A percentile compares a stretch with the other conserved stretches of the same genome.
These are phyloP conservation scores for Caracal caracal DNA, from an alignment of 2,113 vertebrate species.

Conservation along the genomic window DNA sequence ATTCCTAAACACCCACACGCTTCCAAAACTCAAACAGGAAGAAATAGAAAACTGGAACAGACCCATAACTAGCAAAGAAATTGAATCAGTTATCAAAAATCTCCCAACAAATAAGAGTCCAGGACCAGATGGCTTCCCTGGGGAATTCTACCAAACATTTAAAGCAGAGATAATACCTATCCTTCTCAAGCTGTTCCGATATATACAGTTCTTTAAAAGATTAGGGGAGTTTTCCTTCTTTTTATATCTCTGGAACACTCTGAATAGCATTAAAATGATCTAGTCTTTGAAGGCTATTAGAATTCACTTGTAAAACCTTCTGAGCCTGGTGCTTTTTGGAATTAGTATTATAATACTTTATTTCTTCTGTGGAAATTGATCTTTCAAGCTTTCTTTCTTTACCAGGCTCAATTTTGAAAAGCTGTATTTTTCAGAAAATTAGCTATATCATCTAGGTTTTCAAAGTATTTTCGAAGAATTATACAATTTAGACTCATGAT, in stretches of 20 bases:
- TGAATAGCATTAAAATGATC: background rate
- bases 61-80: too few relatives aligned
- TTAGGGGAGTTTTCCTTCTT: background rate
- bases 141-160: too few relatives aligned
- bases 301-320: background rate
- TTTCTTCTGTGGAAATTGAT: background rate
- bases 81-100: too few relatives aligned
- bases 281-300: background rate
- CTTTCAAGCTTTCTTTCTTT: conserved; percentile 40
- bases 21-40: too few relatives aligned
- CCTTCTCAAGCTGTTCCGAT: background rate
- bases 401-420: background rate
- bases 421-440: background rate
- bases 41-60: too few relatives aligned
- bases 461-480: background rate
- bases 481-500: background rate
- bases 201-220: background rate
- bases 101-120: too few relatives aligned
- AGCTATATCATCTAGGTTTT: background rate
- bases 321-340: background rate
- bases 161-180: too few relatives aligned
- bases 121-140: too few relatives aligned
- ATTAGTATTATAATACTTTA: background rate
- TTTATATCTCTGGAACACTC: background rate
- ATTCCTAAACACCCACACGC: too few relatives aligned